These are phyloP conservation scores for Kryptolebias marmoratus DNA, from an alignment of 2,113 vertebrate species.

Conservation along the genomic window DNA sequence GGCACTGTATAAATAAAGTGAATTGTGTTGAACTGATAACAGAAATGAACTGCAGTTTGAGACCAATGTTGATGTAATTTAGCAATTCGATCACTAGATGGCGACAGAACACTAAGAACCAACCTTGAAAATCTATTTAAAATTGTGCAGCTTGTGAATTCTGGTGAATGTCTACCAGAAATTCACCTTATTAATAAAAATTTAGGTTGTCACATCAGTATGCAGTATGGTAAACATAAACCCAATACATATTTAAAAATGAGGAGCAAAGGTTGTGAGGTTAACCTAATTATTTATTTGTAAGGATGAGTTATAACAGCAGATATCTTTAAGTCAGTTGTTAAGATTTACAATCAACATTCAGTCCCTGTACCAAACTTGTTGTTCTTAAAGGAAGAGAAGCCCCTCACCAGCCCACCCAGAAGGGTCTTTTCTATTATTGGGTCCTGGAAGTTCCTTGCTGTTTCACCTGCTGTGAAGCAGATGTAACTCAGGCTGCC, in stretches of 20 bases:
- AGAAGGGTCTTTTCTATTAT: slow-evolving; percentile 49
- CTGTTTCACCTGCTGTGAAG: slow-evolving; percentile 73
- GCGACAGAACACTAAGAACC: slow-evolving; percentile 45
- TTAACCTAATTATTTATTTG: neutral
- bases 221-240: neutral
- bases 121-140: neutral
- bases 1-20: no score
- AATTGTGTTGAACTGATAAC: no score
- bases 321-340: slow-evolving; percentile 24
- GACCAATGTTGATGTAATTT: slow-evolving; percentile 20
- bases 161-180: neutral
- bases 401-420: slow-evolving; percentile 47
- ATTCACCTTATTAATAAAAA: neutral
- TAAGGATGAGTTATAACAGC: neutral
- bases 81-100: slow-evolving; percentile 54
- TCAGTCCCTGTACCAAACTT: slow-evolving; percentile 29
- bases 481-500: slow-evolving; percentile 58
- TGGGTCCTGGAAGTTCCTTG: slow-evolving; percentile 50
- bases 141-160: neutral
- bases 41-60: neutral
- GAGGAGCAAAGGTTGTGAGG: neutral
- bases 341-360: slow-evolving; percentile 11
- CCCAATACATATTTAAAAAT: neutral
- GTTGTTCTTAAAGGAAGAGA: slow-evolving; percentile 33
- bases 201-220: neutral